Evolutionary conservation across 92 coral and sea anemone species (phyloP).

Genomic region (Galaxea fascicularis): DNA sequence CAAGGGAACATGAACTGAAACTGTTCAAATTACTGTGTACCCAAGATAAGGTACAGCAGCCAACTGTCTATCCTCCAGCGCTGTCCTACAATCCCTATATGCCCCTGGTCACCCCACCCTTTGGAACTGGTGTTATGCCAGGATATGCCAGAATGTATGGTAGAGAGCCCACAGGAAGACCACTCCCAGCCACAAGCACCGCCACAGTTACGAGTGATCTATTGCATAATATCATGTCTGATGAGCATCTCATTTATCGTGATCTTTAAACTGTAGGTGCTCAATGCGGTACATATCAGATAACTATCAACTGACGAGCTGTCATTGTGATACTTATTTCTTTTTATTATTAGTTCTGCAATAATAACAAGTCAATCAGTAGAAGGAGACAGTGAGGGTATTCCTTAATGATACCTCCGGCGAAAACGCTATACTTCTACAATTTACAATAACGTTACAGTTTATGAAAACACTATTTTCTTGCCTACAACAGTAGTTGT

Average conservation of each 20-base stretch:
- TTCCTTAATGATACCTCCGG: not conserved
- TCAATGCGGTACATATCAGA: conserved; percentile 1
- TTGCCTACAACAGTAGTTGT: not conserved
- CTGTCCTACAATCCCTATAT: conserved; percentile 10
- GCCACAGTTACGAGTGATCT: not conserved
- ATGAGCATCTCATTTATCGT: not conserved
- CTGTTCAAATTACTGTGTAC: conserved; percentile 26
- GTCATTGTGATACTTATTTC: too few relatives aligned
- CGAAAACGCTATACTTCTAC: not conserved
- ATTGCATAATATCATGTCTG: not conserved
- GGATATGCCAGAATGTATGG: conserved; percentile 16
- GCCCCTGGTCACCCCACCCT: not conserved
- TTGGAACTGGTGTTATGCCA: not conserved
- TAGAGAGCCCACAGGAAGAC: conserved; percentile 17
- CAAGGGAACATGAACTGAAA: conserved; percentile 24
- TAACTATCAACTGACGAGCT: too few relatives aligned
- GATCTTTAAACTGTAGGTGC: conserved; percentile 5
- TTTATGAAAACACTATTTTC: conserved; percentile 12
- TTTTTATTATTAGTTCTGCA: too few relatives aligned
- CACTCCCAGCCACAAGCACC: conserved; percentile 28
- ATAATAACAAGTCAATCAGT: too few relatives aligned
- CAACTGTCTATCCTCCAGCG: conserved; percentile 12
- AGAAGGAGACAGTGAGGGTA: not conserved
- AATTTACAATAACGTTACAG: conserved; percentile 12
- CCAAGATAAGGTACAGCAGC: conserved; percentile 23